phyloP scores from a whole-genome alignment of 2,797 vertebrate genomes.

The Hemibagrus guttatus region DNA sequence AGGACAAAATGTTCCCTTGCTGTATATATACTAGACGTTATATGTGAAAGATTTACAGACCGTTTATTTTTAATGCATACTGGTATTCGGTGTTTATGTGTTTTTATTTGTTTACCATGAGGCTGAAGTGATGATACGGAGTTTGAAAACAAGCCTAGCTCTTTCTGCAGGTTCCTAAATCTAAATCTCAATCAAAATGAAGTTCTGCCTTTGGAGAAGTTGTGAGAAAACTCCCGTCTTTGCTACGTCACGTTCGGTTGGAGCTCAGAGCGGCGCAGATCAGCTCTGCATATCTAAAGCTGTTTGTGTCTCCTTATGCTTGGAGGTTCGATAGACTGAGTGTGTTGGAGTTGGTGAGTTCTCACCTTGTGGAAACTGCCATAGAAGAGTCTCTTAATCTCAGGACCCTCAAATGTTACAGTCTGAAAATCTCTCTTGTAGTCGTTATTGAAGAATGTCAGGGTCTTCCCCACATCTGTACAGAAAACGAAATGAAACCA shows the following conservation, averaged over 20 bases:
- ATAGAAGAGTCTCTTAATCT: conserved; percentile 91
- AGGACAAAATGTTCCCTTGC: too few relatives aligned
- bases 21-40: not conserved
- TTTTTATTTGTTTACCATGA: not conserved
- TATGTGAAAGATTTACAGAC: not conserved
- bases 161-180: not conserved
- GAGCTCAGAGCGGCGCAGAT: not conserved
- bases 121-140: not conserved
- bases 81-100: not conserved
- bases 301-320: not conserved
- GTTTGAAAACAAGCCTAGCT: not conserved
- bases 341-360: not conserved
- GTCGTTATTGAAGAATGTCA: conserved; percentile 96
- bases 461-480: conserved; percentile 89
- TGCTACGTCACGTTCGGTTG: not conserved
- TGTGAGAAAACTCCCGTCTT: not conserved
- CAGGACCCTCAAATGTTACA: conserved; percentile 89
- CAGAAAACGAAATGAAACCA: not conserved
- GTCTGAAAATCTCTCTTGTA: conserved; percentile 90
- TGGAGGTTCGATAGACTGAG: not conserved
- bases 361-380: conserved; percentile 96
- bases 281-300: not conserved
- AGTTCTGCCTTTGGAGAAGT: not conserved
- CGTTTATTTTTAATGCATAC: not conserved
- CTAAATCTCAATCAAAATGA: not conserved